phyloP scores from a whole-genome alignment of 2,888 invertebrate genomes.

The Lasioglossum malachurum region DNA sequence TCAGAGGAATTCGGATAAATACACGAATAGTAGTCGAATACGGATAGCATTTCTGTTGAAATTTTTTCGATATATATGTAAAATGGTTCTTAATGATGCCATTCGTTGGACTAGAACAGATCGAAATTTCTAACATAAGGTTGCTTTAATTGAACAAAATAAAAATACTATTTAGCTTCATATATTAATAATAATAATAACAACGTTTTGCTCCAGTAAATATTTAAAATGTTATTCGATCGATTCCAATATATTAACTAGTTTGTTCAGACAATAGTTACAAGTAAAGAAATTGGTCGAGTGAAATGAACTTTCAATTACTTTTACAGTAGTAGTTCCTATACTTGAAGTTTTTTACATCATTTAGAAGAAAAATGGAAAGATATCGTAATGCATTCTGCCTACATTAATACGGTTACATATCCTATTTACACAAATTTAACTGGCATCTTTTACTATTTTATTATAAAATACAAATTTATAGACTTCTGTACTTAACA shows the following conservation, averaged over 20 bases:
- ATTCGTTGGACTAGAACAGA: constrained; percentile 17
- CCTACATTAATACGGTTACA: constrained; percentile 35
- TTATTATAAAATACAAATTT: constrained; percentile 26
- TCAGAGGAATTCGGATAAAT: constrained; percentile 41
- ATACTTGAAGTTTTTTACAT: constrained; percentile 30
- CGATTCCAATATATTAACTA: constrained; percentile 28
- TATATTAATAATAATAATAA: constrained; percentile 18
- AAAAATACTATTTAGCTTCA: constrained; percentile 26
- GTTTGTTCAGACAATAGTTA: constrained; percentile 22
- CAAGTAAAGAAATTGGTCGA: constrained; percentile 14
- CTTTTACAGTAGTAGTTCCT: constrained; percentile 27
- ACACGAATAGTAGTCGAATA: constrained; percentile 29
- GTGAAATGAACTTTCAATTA: constrained; percentile 1
- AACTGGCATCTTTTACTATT: constrained; percentile 17
- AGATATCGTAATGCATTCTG: constrained; percentile 28
- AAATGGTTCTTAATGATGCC: constrained; percentile 18
- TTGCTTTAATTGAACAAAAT: constrained; percentile 13
- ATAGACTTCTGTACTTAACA: constrained; percentile 14
- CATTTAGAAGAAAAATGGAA: constrained; percentile 17
- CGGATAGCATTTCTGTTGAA: constrained; percentile 39
- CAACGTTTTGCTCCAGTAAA: constrained; percentile 12
- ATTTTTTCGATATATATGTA: constrained; percentile 16
- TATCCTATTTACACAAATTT: constrained; percentile 43
- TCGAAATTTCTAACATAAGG: constrained; percentile 17
- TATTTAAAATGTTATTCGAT: constrained; percentile 18